Evolutionary conservation across 2,797 vertebrate genomes (phyloP).

Genomic region (Microctenopoma stevenorrisi): DNA sequence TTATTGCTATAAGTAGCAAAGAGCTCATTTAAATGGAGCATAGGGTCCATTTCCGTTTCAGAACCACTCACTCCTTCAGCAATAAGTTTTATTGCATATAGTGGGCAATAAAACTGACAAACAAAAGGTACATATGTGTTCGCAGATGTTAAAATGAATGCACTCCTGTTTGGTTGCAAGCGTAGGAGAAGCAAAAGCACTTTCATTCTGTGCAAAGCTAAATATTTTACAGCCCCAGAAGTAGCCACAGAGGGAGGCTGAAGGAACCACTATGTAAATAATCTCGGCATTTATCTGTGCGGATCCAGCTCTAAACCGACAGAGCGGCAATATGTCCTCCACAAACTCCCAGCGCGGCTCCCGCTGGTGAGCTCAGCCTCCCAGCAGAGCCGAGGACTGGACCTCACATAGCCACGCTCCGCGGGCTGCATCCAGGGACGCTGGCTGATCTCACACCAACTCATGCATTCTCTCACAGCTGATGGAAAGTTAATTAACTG

Average conservation of each 20-base stretch:
- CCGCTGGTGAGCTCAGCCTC: conserved; percentile 1
- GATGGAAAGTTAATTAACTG: conserved; percentile 81
- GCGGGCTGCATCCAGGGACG: conserved; percentile 44
- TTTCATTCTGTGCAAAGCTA: conserved; percentile 9
- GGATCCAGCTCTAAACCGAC: conserved; percentile 18
- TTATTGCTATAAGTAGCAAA: background rate
- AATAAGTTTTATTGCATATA: background rate
- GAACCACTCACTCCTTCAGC: background rate
- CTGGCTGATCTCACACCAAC: conserved; percentile 28
- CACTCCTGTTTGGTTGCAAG: background rate
- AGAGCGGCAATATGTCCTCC: conserved; percentile 21
- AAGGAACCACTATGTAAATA: conserved; percentile 38
- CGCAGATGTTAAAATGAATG: background rate
- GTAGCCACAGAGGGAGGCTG: conserved; percentile 6
- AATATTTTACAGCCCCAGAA: conserved; percentile 19
- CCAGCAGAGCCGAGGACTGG: conserved; percentile 6
- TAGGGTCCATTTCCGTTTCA: background rate
- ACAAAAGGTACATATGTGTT: background rate
- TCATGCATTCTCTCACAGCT: conserved; percentile 50
- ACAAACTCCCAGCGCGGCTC: conserved; percentile 33
- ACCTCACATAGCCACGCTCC: conserved; percentile 31
- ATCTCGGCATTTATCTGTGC: conserved; percentile 29
- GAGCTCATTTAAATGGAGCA: background rate
- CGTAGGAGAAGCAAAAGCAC: conserved; percentile 4
- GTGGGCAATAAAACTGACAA: background rate